Evolutionary conservation across 2,797 vertebrate species (phyloP).

Genomic region (Morelia viridis): DNA sequence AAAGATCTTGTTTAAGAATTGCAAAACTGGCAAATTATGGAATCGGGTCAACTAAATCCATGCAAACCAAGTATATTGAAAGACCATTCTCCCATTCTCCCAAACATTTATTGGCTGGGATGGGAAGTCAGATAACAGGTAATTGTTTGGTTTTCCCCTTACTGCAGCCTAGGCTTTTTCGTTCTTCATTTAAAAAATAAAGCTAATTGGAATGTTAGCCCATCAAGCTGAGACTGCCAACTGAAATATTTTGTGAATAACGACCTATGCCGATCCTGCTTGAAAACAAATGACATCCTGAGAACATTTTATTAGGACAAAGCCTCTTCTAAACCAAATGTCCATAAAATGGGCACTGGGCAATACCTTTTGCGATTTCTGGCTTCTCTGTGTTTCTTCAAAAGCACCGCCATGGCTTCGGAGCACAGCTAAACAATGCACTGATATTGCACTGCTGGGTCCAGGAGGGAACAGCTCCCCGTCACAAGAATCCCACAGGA

Average conservation of each 20-base stretch:
- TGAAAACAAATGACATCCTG: background rate
- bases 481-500: slow-evolving; percentile 59
- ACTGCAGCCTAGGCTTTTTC: background rate
- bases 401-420: background rate
- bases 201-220: background rate
- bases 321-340: background rate
- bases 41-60: slow-evolving; percentile 36
- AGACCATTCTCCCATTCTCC: slow-evolving; percentile 23
- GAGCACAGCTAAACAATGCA: slow-evolving; percentile 53
- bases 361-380: background rate
- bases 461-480: slow-evolving; percentile 68
- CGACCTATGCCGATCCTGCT: background rate
- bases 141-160: slow-evolving; percentile 21
- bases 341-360: background rate
- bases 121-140: slow-evolving; percentile 34
- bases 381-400: background rate
- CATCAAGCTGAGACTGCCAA: slow-evolving; percentile 9
- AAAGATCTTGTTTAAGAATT: slow-evolving; percentile 44
- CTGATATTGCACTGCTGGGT: slow-evolving; percentile 67
- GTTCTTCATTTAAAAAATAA: background rate
- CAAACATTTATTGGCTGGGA: slow-evolving; percentile 33
- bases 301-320: background rate
- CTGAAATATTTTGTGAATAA: background rate
- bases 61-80: slow-evolving; percentile 43
- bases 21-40: slow-evolving; percentile 39